These are phyloP conservation scores for Zygaena filipendulae DNA, from an alignment of 2,888 invertebrate species.

Conservation along the genomic window DNA sequence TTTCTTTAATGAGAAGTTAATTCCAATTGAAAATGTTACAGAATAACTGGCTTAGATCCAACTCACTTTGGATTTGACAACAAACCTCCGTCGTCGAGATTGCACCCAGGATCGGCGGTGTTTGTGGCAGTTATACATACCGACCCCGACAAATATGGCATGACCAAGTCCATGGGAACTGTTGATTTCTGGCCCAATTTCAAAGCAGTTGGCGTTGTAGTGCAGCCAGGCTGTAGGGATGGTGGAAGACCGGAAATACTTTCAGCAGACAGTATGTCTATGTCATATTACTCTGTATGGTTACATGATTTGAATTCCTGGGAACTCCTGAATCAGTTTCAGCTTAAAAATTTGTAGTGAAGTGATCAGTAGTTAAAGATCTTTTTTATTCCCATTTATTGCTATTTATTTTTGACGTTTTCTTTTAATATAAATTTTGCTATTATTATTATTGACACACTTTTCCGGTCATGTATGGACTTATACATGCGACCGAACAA, in stretches of 20 bases:
- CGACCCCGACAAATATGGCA: conserved; percentile 47
- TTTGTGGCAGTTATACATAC: conserved; percentile 42
- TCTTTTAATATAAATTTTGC: too few species aligned
- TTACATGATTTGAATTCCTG: conserved; percentile 2
- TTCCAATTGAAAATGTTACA: too few species aligned
- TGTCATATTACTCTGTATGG: conserved; percentile 3
- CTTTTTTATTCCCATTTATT: too few species aligned
- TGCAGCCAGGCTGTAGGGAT: conserved; percentile 47
- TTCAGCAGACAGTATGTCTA: conserved; percentile 32
- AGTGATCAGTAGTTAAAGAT: too few species aligned
- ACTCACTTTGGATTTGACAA: conserved; percentile 37
- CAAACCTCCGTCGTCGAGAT: conserved; percentile 23
- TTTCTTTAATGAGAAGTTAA: too few species aligned
- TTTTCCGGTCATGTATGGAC: too few species aligned
- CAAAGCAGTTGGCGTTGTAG: conserved; percentile 25
- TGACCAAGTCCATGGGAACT: conserved; percentile 28
- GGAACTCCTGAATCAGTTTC: too few species aligned
- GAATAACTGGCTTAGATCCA: conserved; percentile 53
- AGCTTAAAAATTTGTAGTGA: too few species aligned
- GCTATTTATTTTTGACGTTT: too few species aligned
- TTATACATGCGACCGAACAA: too few species aligned
- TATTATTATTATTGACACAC: too few species aligned
- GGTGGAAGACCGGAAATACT: conserved; percentile 24
- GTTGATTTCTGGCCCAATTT: conserved; percentile 58
- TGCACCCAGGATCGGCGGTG: conserved; percentile 34